phyloP scores from a whole-genome alignment of 2,888 invertebrate species.

The Diogma glabrata region DNA sequence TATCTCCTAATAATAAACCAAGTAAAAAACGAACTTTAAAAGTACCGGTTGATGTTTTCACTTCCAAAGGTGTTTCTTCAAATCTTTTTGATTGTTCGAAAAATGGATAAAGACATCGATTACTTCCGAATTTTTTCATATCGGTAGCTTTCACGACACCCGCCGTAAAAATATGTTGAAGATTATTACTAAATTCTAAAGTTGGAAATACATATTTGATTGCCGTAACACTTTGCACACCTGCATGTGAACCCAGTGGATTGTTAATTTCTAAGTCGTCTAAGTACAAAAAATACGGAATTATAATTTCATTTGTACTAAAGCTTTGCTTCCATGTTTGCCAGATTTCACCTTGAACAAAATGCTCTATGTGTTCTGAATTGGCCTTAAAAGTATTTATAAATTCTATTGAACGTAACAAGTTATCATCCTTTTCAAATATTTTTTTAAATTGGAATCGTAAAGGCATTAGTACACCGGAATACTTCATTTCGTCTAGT shows the following conservation, averaged over 20 bases:
- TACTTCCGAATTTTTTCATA: constrained; percentile 1
- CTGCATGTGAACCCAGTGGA: neutral
- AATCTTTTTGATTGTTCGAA: constrained; percentile 3
- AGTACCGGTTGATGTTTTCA: constrained; percentile 10
- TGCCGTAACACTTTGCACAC: neutral
- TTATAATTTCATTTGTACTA: neutral
- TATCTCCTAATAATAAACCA: neutral
- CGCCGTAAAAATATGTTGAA: constrained; percentile 2
- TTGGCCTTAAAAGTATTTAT: neutral
- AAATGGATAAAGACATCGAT: neutral
- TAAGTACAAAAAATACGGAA: constrained; percentile 2
- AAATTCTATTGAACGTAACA: neutral
- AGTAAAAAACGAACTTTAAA: constrained; percentile 14
- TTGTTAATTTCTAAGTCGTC: constrained; percentile 6
- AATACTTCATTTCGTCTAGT: no score
- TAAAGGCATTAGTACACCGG: no score
- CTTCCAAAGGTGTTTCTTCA: constrained; percentile 12
- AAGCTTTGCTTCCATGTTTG: neutral
- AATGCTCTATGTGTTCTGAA: neutral
- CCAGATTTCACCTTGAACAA: neutral
- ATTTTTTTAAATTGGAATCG: no score
- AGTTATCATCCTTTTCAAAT: no score
- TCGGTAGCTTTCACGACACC: constrained; percentile 1
- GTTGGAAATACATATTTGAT: constrained; percentile 5
- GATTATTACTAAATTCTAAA: neutral